Percentiles rank a stretch among this genome's conserved stretches.
These are phyloP conservation scores for Nomada hirtipes DNA, from an alignment of 2,888 invertebrate species.

Conservation along the genomic window DNA sequence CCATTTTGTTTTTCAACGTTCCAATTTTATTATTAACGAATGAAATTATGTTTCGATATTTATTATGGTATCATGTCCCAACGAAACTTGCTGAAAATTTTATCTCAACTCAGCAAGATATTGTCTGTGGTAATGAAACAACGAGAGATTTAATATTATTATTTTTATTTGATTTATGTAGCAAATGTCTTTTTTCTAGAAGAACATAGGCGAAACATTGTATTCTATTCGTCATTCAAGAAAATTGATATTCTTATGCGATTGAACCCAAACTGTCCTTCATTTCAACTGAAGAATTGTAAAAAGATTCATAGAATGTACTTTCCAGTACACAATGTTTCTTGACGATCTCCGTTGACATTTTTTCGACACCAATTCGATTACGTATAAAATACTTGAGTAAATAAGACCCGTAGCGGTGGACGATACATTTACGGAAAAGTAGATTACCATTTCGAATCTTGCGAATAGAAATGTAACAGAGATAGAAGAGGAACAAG, in stretches of 20 bases:
- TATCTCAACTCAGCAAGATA: no score
- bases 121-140: no score
- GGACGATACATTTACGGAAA: slow-evolving; percentile 51
- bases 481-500: slow-evolving; percentile 40
- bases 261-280: slow-evolving; percentile 17
- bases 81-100: no score
- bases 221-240: no score
- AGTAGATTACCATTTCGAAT: slow-evolving; percentile 54
- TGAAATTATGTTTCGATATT: slow-evolving; percentile 35
- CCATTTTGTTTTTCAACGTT: background rate
- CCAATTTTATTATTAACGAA: slow-evolving; percentile 17
- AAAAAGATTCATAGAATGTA: slow-evolving; percentile 11
- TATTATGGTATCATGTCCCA: background rate
- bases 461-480: slow-evolving; percentile 45
- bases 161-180: background rate
- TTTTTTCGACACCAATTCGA: slow-evolving; percentile 52
- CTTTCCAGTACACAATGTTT: slow-evolving; percentile 10
- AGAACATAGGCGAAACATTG: background rate
- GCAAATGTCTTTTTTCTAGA: background rate
- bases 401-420: slow-evolving; percentile 55
- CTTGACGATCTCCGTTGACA: background rate
- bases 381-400: slow-evolving; percentile 59
- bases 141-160: background rate
- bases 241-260: slow-evolving; percentile 17
- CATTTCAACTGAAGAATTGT: background rate